Percentiles rank a stretch among this genome's conserved stretches.
phyloP scores from a whole-genome alignment of 2,888 invertebrate species.

The Notodonta ziczac region DNA sequence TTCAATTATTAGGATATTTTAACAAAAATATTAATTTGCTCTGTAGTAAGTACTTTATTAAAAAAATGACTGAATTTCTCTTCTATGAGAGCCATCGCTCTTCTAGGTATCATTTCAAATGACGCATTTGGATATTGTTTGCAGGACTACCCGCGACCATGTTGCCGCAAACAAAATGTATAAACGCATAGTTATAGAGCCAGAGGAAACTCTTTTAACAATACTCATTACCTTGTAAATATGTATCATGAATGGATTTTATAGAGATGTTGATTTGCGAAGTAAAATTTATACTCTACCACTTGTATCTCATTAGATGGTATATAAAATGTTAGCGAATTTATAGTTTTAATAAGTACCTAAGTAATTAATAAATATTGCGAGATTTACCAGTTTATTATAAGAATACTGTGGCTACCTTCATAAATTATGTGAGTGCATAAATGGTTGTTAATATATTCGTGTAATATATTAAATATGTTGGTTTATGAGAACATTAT shows the following conservation, averaged over 20 bases:
- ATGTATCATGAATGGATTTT: conserved; percentile 58
- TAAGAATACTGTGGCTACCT: conserved; percentile 80
- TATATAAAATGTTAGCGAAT: conserved; percentile 83
- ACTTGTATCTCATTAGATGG: conserved; percentile 84
- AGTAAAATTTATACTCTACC: conserved; percentile 78
- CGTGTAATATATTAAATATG: conserved; percentile 76
- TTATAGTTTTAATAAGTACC: conserved; percentile 75
- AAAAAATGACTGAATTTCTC: not conserved
- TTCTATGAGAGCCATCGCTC: too few relatives aligned
- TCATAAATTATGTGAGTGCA: conserved; percentile 72
- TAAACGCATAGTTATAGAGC: conserved; percentile 53
- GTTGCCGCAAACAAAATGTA: conserved; percentile 32
- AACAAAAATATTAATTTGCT: too few relatives aligned
- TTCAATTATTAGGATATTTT: too few relatives aligned
- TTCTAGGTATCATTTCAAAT: not conserved
- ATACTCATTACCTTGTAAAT: conserved; percentile 82
- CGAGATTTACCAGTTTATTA: conserved; percentile 82
- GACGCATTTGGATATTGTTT: not conserved
- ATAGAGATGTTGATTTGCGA: conserved; percentile 66
- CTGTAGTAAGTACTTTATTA: too few relatives aligned
- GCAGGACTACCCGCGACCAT: conserved; percentile 12
- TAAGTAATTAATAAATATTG: conserved; percentile 66
- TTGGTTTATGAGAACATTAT: conserved; percentile 73
- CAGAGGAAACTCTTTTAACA: conserved; percentile 61
- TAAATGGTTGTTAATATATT: conserved; percentile 82